These are phyloP conservation scores for Nothocercus julius DNA, from an alignment of 2,113 vertebrate species.

Conservation along the genomic window DNA sequence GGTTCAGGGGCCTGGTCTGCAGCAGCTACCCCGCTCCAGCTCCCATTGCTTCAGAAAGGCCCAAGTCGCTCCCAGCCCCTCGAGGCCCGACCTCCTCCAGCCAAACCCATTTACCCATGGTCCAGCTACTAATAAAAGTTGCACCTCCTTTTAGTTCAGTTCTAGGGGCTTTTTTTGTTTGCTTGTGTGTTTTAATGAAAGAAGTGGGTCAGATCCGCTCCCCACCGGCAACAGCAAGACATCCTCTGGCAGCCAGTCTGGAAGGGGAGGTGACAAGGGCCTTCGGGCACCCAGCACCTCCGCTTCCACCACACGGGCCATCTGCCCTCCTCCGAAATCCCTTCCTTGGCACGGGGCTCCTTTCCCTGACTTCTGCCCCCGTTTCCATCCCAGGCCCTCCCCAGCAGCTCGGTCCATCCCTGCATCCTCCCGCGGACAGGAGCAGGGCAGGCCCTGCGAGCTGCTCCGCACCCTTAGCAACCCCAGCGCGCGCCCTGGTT, in stretches of 20 bases:
- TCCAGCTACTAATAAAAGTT: not conserved
- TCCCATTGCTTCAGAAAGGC: not conserved
- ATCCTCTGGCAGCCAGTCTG: not conserved
- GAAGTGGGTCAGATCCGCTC: not conserved
- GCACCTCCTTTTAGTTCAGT: not conserved
- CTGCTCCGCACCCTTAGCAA: not conserved
- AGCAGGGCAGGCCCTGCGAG: not conserved
- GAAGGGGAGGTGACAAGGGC: not conserved
- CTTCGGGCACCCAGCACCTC: not conserved
- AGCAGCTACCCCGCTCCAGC: not conserved
- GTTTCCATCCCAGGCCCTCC: not conserved
- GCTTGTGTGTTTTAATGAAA: not conserved
- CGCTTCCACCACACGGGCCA: fast-evolving
- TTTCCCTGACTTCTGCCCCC: not conserved
- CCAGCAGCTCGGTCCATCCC: not conserved
- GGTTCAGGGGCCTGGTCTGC: not conserved
- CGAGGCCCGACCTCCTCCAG: not conserved
- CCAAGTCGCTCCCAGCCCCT: not conserved
- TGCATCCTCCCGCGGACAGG: not conserved
- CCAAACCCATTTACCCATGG: not conserved
- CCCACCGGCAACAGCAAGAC: fast-evolving
- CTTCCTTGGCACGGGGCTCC: not conserved
- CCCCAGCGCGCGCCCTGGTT: not conserved
- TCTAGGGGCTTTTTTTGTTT: not conserved
- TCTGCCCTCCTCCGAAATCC: not conserved